A percentile compares a stretch with the other conserved stretches of the same genome.
Conservation (phyloP, 2,797 vertebrate genomes). For the Aulostomus chinensis region DNA sequence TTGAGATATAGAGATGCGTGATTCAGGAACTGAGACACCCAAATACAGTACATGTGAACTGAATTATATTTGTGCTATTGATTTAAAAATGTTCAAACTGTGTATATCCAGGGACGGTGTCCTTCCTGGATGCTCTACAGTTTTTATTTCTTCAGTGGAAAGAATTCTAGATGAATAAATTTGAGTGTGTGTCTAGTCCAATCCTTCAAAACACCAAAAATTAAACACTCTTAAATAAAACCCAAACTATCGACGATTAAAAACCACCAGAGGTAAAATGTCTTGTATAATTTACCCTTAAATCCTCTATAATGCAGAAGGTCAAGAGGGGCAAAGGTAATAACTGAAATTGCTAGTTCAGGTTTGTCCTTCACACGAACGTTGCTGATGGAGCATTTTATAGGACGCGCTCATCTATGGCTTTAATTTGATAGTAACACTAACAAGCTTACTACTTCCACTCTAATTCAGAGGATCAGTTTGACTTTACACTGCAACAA, state of each 20-base stretch:
- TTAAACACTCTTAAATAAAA: neutral
- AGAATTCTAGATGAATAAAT: too few relatives aligned
- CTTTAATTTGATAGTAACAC: constrained; percentile 40
- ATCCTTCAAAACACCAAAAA: neutral
- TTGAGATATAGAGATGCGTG: too few relatives aligned
- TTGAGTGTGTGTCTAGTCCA: neutral
- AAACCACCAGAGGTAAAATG: neutral
- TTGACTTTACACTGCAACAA: constrained; percentile 24
- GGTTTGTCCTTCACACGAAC: constrained; percentile 12
- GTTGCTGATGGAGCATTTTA: constrained; percentile 43
- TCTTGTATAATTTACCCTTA: neutral
- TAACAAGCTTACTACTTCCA: constrained; percentile 54
- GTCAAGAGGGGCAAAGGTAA: constrained; percentile 27
- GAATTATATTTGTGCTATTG: too few relatives aligned
- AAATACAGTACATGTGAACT: too few relatives aligned
- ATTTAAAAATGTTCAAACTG: too few relatives aligned
- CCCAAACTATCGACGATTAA: neutral
- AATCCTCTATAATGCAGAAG: neutral
- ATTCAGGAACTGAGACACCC: too few relatives aligned
- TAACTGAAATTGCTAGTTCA: constrained; percentile 15
- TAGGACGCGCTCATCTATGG: constrained; percentile 10
- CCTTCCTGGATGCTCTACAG: too few relatives aligned
- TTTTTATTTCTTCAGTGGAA: too few relatives aligned
- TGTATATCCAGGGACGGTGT: too few relatives aligned
- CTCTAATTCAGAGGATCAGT: constrained; percentile 24